These are phyloP conservation scores for Megamerina dolium DNA, from an alignment of 2,888 invertebrate genomes.

Conservation along the genomic window DNA sequence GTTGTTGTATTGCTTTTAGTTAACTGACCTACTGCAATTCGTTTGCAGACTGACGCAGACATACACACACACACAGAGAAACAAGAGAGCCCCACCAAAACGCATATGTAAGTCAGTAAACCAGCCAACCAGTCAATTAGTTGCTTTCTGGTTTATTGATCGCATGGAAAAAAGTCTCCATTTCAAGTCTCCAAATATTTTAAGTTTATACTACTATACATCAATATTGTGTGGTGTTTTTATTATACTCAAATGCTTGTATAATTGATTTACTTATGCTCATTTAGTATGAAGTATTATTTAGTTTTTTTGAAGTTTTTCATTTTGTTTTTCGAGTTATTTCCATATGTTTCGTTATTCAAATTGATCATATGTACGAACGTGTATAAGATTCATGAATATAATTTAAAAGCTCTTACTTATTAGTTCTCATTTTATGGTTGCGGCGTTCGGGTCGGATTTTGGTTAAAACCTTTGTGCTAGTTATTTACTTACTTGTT, in stretches of 20 bases:
- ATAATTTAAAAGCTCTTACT: no score
- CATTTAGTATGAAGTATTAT: background rate
- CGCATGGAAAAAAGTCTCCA: background rate
- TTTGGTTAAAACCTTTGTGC: no score
- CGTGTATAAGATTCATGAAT: no score
- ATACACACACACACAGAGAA: background rate
- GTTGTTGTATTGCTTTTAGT: no score
- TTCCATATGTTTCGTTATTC: no score
- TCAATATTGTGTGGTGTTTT: no score
- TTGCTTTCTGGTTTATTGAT: background rate
- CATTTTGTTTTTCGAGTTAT: background rate
- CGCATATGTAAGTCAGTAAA: background rate
- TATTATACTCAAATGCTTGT: no score
- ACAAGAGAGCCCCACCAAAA: background rate
- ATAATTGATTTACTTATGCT: background rate
- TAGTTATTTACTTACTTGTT: no score
- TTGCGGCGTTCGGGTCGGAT: conserved; percentile 14
- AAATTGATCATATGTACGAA: no score
- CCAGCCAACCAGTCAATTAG: background rate
- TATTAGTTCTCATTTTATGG: conserved; percentile 15
- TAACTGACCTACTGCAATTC: no score
- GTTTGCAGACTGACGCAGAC: background rate
- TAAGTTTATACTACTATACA: no score
- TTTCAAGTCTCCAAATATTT: no score
- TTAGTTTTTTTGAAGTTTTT: background rate